A percentile compares a stretch with the other conserved stretches of the same genome.
Evolutionary conservation across 2,113 vertebrate species (phyloP).

Genomic region (Tachycineta bicolor): DNA sequence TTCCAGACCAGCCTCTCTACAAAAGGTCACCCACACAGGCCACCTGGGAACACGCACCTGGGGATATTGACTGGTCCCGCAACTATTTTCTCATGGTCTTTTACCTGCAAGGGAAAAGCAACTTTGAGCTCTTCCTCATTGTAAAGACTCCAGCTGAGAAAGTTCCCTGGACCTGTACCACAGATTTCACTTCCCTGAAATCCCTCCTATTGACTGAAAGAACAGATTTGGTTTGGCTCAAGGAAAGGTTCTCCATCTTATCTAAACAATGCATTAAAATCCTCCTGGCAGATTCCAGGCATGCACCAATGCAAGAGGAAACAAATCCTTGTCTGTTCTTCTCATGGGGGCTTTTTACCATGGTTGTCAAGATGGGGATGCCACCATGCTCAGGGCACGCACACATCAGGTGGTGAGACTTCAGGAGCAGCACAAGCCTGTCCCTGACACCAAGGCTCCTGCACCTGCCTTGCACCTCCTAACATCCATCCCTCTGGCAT

Average conservation of each 20-base stretch:
- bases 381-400: neutral
- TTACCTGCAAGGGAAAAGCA: neutral
- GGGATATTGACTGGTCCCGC: accelerated
- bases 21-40: accelerated
- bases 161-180: neutral
- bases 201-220: conserved; percentile 15
- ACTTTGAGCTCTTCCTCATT: neutral
- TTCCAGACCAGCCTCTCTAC: neutral
- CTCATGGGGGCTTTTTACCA: neutral
- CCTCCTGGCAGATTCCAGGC: conserved; percentile 4
- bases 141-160: neutral
- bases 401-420: accelerated
- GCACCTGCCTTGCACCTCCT: neutral
- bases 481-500: neutral
- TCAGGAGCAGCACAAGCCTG: neutral
- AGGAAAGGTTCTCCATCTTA: neutral
- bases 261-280: conserved; percentile 20
- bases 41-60: neutral
- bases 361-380: neutral
- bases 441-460: neutral
- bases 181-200: neutral
- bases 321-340: conserved; percentile 33
- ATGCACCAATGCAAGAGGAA: neutral
- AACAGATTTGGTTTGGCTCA: neutral
- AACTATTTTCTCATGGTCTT: neutral